Evolutionary conservation across 30 jellyfish, hydroid and myxozoan species (phyloP).

Genomic region (Hydractinia echinata): DNA sequence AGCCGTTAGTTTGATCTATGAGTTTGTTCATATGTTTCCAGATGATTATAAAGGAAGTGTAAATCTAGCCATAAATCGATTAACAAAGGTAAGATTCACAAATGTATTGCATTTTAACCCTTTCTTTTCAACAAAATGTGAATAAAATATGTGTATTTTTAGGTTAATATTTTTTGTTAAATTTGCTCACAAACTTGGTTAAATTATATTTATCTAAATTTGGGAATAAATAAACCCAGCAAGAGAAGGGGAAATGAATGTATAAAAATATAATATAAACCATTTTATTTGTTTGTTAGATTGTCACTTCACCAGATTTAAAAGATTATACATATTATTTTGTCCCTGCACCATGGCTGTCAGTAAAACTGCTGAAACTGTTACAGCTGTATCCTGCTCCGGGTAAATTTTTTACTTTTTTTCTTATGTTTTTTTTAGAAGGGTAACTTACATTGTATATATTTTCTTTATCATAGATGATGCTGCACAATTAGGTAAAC

Average conservation of each 20-base stretch:
- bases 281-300: constrained; percentile 31
- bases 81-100: constrained; percentile 50
- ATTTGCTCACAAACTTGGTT: too few relatives aligned
- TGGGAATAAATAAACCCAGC: too few relatives aligned
- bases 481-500: constrained; percentile 80
- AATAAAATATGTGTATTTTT: neutral
- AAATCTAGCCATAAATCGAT: constrained; percentile 70
- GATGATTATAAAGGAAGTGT: constrained; percentile 89
- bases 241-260: neutral
- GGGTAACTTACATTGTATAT: neutral
- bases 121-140: too few relatives aligned
- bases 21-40: constrained; percentile 72
- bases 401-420: constrained; percentile 33
- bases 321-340: constrained; percentile 92
- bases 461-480: constrained; percentile 37
- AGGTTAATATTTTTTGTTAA: neutral
- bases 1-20: constrained; percentile 74
- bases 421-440: neutral
- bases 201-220: too few relatives aligned
- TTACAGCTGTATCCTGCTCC: constrained; percentile 86
- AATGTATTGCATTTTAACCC: neutral
- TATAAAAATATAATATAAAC: neutral
- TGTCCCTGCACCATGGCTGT: constrained; percentile 98
- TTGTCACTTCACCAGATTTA: constrained; percentile 87
- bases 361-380: constrained; percentile 79